Evolutionary conservation across 2,797 vertebrate species (phyloP), one percentile per base, ranked within the genome.

Genomic region (Dicrostonyx torquatus): DNA sequence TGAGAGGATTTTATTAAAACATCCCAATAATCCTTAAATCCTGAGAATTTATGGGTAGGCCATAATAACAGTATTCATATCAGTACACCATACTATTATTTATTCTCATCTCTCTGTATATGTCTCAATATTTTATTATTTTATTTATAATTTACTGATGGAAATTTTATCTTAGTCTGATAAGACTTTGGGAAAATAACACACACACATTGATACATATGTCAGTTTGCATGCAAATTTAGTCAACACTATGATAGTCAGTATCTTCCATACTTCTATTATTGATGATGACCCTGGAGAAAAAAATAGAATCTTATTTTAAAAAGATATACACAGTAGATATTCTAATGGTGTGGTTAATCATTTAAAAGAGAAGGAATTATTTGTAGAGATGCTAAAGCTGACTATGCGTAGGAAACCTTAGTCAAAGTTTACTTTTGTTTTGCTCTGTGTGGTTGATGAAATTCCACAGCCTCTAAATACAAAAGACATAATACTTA

Each of bases 391-490:
- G 79, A 93, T 73, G 94, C 58, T 80, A 93, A 95, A 92, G 70
- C 64, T 89, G 17, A 1, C 53, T 87, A 50, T 76, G 83, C 53
- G 37, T 66, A 95, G 82, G 68, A 95, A 97, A 90, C 34, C 92
- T 96, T 96, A 97, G 94, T 97, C 95, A 96, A 93, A 97, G 86
- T 97, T 97, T 97, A 94, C 95, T 96, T 97, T 87, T 97, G 87
- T 97, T 97, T 95, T 97, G 92, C 79, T 97, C 93, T 97, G 76
- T 93, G 90, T 96, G 64, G 78, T 70, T 97, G 94, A 90, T 96
- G 95, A 96, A 97, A 96, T 97, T 94, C 70, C 83, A 97, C 87
- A 94, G 78, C 68, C 91, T 95, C 86, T 93, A 97, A 97, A 97
- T 80, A 93, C 79, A 95, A 77, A 90, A 95, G 97, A 94, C 75